Conservation (phyloP, 1,140 invertebrate genomes). For the Chymomyza costata region DNA sequence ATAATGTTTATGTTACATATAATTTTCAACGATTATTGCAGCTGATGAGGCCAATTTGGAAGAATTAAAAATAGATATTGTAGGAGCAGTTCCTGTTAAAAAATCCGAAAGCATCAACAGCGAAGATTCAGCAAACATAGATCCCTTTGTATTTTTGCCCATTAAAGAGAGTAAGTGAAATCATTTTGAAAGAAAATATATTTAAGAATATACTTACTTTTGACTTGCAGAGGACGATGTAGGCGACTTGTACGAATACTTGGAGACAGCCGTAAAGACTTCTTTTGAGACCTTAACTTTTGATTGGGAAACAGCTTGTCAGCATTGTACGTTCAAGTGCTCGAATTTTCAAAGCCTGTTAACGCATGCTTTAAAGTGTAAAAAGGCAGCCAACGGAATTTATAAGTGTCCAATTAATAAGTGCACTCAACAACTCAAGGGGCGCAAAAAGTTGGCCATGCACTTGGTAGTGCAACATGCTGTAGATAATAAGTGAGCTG, state of each 20-base stretch:
- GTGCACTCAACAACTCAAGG: slow-evolving; percentile 30
- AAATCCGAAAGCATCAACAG: too few species aligned
- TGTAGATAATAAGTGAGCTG: too few species aligned
- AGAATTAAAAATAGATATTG: not conserved
- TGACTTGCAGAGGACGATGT: slow-evolving; percentile 43
- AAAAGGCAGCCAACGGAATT: slow-evolving; percentile 12
- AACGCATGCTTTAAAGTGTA: slow-evolving; percentile 25
- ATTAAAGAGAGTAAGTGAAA: not conserved
- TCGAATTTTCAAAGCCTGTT: slow-evolving; percentile 39
- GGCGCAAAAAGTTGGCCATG: slow-evolving; percentile 38
- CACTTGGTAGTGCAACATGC: slow-evolving; percentile 60
- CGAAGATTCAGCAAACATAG: not conserved
- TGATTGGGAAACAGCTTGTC: slow-evolving; percentile 38
- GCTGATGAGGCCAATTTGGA: not conserved
- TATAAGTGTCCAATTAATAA: slow-evolving; percentile 46
- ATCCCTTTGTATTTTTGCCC: not conserved
- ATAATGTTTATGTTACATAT: too few species aligned
- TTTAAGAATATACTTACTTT: not conserved
- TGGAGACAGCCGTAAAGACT: slow-evolving; percentile 47
- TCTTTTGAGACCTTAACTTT: slow-evolving; percentile 54
- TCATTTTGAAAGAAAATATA: not conserved
- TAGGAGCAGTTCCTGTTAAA: too few species aligned
- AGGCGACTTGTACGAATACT: slow-evolving; percentile 43
- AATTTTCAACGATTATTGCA: too few species aligned
- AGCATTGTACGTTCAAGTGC: slow-evolving; percentile 43